Conservation (phyloP, 2,113 vertebrate species). For the Anoplopoma fimbria region DNA sequence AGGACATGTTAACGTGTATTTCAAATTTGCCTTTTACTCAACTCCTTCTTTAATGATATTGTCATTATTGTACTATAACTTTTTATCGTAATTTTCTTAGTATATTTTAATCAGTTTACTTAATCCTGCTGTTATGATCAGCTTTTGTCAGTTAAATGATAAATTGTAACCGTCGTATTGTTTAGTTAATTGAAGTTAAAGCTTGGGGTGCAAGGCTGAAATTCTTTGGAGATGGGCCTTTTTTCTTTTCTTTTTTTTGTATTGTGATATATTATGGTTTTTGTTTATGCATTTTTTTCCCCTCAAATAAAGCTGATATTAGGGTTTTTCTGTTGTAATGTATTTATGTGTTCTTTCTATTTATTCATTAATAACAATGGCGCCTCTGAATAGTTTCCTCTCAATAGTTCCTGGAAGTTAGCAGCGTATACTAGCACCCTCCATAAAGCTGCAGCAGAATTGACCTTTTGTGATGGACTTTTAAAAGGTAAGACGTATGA, state of each 20-base stretch:
- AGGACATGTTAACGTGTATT: conserved; percentile 70
- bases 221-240: conserved; percentile 29
- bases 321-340: conserved; percentile 53
- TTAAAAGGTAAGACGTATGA: neutral
- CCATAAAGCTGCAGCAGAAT: neutral
- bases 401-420: neutral
- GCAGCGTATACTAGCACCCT: neutral
- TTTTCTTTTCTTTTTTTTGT: conserved; percentile 34
- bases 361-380: conserved; percentile 27
- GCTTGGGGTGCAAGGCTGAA: conserved; percentile 44
- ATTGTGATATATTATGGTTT: conserved; percentile 60
- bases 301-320: conserved; percentile 70
- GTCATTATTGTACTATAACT: conserved; percentile 70
- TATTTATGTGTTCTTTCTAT: conserved; percentile 50
- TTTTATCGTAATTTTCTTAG: conserved; percentile 72
- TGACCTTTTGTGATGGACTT: neutral
- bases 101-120: conserved; percentile 73
- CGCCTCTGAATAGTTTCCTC: too few species aligned
- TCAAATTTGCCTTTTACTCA: conserved; percentile 70
- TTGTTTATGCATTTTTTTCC: conserved; percentile 28
- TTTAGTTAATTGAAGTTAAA: conserved; percentile 64
- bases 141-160: conserved; percentile 62
- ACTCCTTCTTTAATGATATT: conserved; percentile 59
- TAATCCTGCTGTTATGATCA: conserved; percentile 71
- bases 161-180: conserved; percentile 63